phyloP scores from a whole-genome alignment of 2,888 invertebrate species.

The Drosophila mimetica region DNA sequence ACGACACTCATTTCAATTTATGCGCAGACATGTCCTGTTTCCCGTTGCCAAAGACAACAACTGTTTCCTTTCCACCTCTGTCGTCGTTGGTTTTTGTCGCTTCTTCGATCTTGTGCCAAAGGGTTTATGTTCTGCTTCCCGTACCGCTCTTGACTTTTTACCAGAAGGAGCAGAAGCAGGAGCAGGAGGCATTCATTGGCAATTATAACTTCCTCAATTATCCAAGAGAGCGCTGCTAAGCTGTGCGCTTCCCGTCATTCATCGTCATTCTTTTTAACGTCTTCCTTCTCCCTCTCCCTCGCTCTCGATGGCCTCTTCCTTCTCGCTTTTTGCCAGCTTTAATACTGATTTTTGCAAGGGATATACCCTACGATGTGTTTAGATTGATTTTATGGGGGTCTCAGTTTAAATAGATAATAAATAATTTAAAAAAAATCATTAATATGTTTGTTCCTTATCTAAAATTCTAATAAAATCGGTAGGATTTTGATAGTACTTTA shows the following conservation, averaged over 20 bases:
- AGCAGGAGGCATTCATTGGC: slow-evolving; percentile 65
- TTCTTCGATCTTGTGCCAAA: slow-evolving; percentile 58
- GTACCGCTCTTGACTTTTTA: slow-evolving; percentile 50
- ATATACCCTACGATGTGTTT: slow-evolving; percentile 22
- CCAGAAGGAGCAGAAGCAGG: slow-evolving; percentile 11
- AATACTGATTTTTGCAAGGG: slow-evolving; percentile 29
- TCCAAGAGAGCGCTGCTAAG: slow-evolving; percentile 74
- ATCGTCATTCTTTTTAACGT: slow-evolving; percentile 79
- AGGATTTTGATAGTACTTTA: no score
- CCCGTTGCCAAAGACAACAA: slow-evolving; percentile 71
- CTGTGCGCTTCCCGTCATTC: slow-evolving; percentile 77
- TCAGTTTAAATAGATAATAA: no score
- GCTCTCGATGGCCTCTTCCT: slow-evolving; percentile 2
- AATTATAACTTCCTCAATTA: slow-evolving; percentile 84
- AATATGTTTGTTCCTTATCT: no score
- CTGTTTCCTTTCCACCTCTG: slow-evolving; percentile 70
- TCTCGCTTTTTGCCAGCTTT: slow-evolving; percentile 31
- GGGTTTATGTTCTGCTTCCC: slow-evolving; percentile 53
- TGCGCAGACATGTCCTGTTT: slow-evolving; percentile 78
- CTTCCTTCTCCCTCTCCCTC: slow-evolving; percentile 7
- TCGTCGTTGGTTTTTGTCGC: slow-evolving; percentile 37
- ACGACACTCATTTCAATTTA: slow-evolving; percentile 70
- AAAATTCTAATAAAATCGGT: no score
- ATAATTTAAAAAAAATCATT: no score
- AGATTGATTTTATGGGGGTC: background rate